A percentile compares a stretch with the other conserved stretches of the same genome.
These are phyloP conservation scores for Pao palembangensis DNA, from an alignment of 2,113 vertebrate species.

Conservation along the genomic window DNA sequence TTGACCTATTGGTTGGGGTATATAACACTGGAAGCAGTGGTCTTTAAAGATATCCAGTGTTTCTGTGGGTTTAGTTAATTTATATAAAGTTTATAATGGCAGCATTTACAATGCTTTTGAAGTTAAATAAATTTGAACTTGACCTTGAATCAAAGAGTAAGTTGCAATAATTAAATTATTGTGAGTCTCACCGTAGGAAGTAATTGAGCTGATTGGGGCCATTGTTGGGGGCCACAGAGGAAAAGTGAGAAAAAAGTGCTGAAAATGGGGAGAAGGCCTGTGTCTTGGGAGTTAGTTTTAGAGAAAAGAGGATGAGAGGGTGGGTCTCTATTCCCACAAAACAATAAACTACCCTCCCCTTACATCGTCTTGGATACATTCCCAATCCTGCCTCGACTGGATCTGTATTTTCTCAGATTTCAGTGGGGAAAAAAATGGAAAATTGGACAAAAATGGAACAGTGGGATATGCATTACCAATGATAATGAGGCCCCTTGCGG, in stretches of 20 bases:
- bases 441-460: slow-evolving; percentile 45
- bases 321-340: slow-evolving; percentile 42
- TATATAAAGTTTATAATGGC: too few species aligned
- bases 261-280: slow-evolving; percentile 49
- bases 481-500: slow-evolving; percentile 74
- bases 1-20: neutral
- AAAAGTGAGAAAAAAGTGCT: too few species aligned
- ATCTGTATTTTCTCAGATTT: slow-evolving; percentile 12
- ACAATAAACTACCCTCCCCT: slow-evolving; percentile 41
- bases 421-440: slow-evolving; percentile 18
- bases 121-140: too few species aligned
- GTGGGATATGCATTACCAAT: slow-evolving; percentile 65
- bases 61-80: neutral
- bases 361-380: slow-evolving; percentile 14
- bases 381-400: slow-evolving; percentile 15
- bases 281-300: slow-evolving; percentile 44
- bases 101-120: too few species aligned
- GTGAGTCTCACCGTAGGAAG: slow-evolving; percentile 58
- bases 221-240: slow-evolving; percentile 67
- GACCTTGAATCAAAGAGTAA: too few species aligned
- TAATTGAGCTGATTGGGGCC: slow-evolving; percentile 47
- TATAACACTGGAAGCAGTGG: neutral
- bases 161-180: neutral
- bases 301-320: slow-evolving; percentile 49
- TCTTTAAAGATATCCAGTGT: neutral